phyloP scores from a whole-genome alignment of 2,888 invertebrate genomes.

The Pharmacophagus antenor region DNA sequence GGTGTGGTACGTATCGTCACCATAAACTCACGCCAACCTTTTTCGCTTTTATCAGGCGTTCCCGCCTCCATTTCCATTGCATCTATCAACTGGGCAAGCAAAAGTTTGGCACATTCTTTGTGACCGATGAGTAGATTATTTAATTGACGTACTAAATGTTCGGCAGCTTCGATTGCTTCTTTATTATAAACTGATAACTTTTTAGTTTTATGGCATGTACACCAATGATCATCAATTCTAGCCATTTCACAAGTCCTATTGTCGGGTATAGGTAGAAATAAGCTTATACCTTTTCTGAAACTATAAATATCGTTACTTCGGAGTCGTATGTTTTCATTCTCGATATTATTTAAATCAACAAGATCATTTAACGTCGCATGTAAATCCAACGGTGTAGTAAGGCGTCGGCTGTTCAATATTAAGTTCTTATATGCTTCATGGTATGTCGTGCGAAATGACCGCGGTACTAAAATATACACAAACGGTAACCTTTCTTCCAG shows the following conservation, averaged over 20 bases:
- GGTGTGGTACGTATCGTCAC: slow-evolving; percentile 82
- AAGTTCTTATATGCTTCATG: slow-evolving; percentile 82
- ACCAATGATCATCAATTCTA: slow-evolving; percentile 89
- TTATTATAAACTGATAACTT: slow-evolving; percentile 73
- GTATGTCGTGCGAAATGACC: slow-evolving; percentile 83
- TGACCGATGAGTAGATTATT: slow-evolving; percentile 82
- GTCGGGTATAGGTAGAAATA: slow-evolving; percentile 85
- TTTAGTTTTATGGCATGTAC: slow-evolving; percentile 86
- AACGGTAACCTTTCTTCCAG: slow-evolving; percentile 93
- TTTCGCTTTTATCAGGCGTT: slow-evolving; percentile 39
- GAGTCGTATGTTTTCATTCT: slow-evolving; percentile 40
- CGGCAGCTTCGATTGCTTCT: slow-evolving; percentile 77
- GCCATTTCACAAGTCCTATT: slow-evolving; percentile 87
- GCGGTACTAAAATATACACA: slow-evolving; percentile 85
- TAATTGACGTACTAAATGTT: slow-evolving; percentile 81
- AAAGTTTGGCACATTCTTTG: slow-evolving; percentile 83
- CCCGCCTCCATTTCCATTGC: slow-evolving; percentile 79
- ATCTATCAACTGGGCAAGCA: slow-evolving; percentile 58
- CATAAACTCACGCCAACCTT: slow-evolving; percentile 76
- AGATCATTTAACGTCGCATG: slow-evolving; percentile 88
- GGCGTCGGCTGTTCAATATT: slow-evolving; percentile 80
- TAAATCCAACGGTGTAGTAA: slow-evolving; percentile 88
- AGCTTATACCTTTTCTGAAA: slow-evolving; percentile 82
- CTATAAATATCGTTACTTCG: slow-evolving; percentile 47
- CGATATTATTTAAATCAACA: slow-evolving; percentile 59